Evolutionary conservation across 2,113 vertebrate species (phyloP).

Genomic region (Carassius carassius): DNA sequence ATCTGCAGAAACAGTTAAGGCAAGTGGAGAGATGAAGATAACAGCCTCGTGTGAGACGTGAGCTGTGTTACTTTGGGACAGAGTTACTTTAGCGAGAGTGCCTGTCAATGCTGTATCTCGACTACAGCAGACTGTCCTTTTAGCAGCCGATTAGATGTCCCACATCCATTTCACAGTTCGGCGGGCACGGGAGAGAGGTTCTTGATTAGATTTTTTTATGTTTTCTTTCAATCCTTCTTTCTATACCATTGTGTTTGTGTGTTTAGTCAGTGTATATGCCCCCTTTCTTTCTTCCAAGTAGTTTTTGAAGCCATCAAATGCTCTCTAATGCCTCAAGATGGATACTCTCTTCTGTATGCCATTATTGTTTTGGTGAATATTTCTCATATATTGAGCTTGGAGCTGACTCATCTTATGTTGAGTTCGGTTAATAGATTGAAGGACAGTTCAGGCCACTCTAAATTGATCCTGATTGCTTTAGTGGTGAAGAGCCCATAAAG

Average conservation of each 20-base stretch:
- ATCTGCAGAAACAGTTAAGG: conserved; percentile 15
- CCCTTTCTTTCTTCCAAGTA: background rate
- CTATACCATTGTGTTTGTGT: background rate
- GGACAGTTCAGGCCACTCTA: background rate
- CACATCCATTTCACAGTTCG: conserved; percentile 44
- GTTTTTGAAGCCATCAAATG: background rate
- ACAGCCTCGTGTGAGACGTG: conserved; percentile 1
- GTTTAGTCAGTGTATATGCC: background rate
- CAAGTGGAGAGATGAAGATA: background rate
- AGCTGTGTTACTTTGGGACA: background rate
- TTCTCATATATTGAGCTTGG: conserved; percentile 14
- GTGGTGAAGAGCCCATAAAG: conserved; percentile 10
- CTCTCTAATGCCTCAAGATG: background rate
- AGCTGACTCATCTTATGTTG: background rate
- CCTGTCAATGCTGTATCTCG: background rate
- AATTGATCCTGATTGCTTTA: conserved; percentile 27
- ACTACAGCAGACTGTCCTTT: background rate
- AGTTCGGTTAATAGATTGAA: conserved; percentile 26
- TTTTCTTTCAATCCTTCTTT: conserved; percentile 7
- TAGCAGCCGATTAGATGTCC: background rate
- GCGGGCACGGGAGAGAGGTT: background rate
- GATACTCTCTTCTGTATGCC: background rate
- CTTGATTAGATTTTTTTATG: background rate
- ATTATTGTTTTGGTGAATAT: background rate
- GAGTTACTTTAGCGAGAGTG: background rate